Evolutionary conservation across 2,888 invertebrate genomes (phyloP), one percentile per base, ranked within the genome.

Genomic region (Tetropium fuscum): DNA sequence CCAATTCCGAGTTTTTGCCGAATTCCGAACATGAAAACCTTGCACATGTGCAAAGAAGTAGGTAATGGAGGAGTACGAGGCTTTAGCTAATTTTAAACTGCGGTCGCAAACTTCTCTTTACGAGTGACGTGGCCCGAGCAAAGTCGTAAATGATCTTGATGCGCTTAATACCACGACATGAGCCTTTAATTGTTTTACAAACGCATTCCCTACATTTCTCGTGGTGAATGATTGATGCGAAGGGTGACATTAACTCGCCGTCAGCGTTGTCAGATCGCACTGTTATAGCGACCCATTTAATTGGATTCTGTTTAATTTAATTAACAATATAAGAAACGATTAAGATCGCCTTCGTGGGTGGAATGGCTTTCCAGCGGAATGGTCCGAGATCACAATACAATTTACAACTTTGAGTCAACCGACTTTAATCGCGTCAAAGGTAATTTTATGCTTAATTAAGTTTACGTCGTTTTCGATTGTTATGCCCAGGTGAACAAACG

Each of bases 371-470:
- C 15, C 16, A 13, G 25, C 44, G 16, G 16, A 22, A 25, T 25
- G 15, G 16, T 44, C 27, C 13, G 1, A 13, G 44, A 44, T 44
- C 44, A 27, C 44, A 25, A 15, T 43, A 15, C 43, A 22, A 43
- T 43, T 43, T 43, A 43, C 43, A 48, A 16, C 15, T 32, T 11
- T 34, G 32, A 47, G 27, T 25, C 27, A 11, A 43, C 27, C 49
- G 47, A 45, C 54, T 63, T 30, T 45, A 41, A 53, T 58, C 54
- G 60, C 53, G 49, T 55, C 57, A 56, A 61, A 68, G 61, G 61
- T 68, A 63, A 68, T 68, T 70, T 70, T 65, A 64, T 64, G 63
- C 60, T 62, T 68, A 68, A 70, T 70, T 66, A 68, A 70, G 60
- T 68, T 64, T 58, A 62, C 56, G 62, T 41, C 65, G 58, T 55